phyloP scores from a whole-genome alignment of 2,888 invertebrate genomes.

The Rhaphigaster nebulosa region DNA sequence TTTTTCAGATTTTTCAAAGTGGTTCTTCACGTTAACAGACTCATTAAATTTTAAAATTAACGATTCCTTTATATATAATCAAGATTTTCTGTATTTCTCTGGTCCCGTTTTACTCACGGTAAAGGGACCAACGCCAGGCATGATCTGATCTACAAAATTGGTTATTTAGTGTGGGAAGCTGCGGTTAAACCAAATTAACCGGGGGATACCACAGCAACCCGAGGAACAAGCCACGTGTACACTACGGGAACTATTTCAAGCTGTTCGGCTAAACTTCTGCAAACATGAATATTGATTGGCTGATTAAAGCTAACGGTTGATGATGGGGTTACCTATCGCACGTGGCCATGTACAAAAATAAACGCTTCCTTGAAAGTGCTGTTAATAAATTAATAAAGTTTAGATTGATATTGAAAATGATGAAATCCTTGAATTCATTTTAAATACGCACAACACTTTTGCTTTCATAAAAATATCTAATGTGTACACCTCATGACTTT shows the following conservation, averaged over 20 bases:
- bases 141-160: not conserved
- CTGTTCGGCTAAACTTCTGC: not conserved
- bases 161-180: constrained; percentile 7
- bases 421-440: no score
- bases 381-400: no score
- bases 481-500: no score
- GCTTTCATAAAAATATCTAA: no score
- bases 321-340: not conserved
- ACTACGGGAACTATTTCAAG: constrained; percentile 6
- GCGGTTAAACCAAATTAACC: constrained; percentile 16
- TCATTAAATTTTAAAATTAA: not conserved
- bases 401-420: no score
- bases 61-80: not conserved
- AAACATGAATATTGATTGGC: constrained; percentile 33
- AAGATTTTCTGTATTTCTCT: not conserved
- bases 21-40: no score
- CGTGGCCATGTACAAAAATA: not conserved
- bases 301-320: constrained; percentile 4
- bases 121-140: not conserved
- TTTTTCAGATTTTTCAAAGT: no score
- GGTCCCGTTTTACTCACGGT: not conserved
- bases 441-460: no score
- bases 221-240: not conserved
- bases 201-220: not conserved
- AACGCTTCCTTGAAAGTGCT: not conserved